These are phyloP conservation scores for Urosaurus nigricauda DNA, from an alignment of 2,797 vertebrate genomes.

Conservation along the genomic window DNA sequence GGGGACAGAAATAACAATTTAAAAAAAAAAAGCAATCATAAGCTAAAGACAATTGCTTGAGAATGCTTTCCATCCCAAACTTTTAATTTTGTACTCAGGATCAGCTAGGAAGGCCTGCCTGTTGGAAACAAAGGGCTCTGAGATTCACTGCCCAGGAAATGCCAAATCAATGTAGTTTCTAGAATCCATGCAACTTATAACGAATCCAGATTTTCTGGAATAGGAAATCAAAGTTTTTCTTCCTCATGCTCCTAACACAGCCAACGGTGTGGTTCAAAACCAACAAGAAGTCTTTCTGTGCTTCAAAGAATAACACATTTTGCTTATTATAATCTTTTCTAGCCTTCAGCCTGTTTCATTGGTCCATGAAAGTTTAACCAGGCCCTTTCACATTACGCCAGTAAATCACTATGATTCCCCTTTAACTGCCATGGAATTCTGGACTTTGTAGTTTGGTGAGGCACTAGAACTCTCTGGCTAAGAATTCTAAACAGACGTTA, in stretches of 20 bases:
- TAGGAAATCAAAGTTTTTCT: neutral
- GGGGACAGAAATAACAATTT: too few species aligned
- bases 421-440: too few species aligned
- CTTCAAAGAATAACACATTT: neutral
- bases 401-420: too few species aligned
- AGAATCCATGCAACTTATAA: neutral
- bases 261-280: neutral
- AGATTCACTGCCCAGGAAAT: neutral
- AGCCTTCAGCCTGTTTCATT: neutral
- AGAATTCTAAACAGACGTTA: too few species aligned
- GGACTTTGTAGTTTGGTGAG: too few species aligned
- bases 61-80: neutral
- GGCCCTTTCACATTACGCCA: too few species aligned
- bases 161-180: too few species aligned
- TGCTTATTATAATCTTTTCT: neutral
- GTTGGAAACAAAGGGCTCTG: neutral
- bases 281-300: neutral
- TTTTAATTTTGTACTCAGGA: neutral
- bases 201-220: neutral
- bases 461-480: too few species aligned
- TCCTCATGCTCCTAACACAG: neutral
- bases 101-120: neutral
- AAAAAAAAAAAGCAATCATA: neutral
- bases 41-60: neutral
- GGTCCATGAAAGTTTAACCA: neutral